Base-by-base conservation (phyloP, 2,888 invertebrate genomes). In the Drosophila anomelani region DNA sequence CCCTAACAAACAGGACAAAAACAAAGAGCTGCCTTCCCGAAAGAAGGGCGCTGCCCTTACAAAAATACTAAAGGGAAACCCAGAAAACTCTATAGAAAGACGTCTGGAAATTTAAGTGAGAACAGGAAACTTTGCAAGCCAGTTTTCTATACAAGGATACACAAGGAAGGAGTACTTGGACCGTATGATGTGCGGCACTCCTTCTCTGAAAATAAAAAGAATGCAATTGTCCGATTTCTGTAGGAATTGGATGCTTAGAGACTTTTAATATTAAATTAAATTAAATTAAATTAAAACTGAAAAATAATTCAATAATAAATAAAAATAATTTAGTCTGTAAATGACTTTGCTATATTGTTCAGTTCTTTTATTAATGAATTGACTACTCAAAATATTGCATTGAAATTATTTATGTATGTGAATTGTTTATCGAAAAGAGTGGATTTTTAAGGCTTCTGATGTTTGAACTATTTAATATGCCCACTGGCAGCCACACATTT, bases 1-100 rank as follows among this genome's bases (percentile, higher is more conserved):
- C 80, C 76, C 58, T 47, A 79, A 58, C 63, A 79, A 63, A 59
- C 57, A 69, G 56, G 34, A 32, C 59, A 51, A 68, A 78, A 68
- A 78, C 76, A 66, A 64, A 75, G 70, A 63, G 51, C 34, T 26
- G 41, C 39, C 32, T n/a, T 29, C 26, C 61, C 36, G 15, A 61
- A 64, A 38, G 47, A 47, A 44, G 47, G 64, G 64, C 61, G 39
- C 46, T 68, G 53, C 72, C 69, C 59, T 23, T 69, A 43, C 47
- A 72, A 49, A 68, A 32, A 62, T 17, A 53, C 29, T 41, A 51
- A 64, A 39, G 39, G 46, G 12, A 36, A n/a, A 8, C 43, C 29
- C 34, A 29, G 39, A 53, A 68, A 64, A 41, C 26, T 17, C 15
- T 7, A 44, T 10, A 23, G 41, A 56, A 56, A 68, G 47, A 10